Evolutionary conservation across 2,888 invertebrate genomes (phyloP), one percentile per base, ranked within the genome.

Genomic region (Macrostomum cliftonense): DNA sequence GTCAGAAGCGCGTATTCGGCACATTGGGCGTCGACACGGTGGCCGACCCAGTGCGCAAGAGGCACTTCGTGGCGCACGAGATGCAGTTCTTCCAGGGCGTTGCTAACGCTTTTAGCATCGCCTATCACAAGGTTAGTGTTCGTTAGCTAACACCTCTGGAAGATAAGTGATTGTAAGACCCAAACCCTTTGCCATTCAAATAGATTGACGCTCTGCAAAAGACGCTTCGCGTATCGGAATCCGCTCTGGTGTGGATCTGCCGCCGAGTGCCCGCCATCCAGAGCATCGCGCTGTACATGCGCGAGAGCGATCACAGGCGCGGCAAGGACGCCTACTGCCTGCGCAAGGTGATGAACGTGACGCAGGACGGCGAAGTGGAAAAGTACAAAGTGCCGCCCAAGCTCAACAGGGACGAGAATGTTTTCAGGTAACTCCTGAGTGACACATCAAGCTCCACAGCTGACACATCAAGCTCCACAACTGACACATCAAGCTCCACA

Each of bases 41-140:
- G 43, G 58, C 56, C 42, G 65, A 67, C 51, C 58, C 61, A 28
- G 62, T 63, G 47, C 57, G 59, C 36, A 63, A 64, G 17, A 47
- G 19, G 50, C 59, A 65, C 43, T 68, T 68, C 55, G 61, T 63
- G 50, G 65, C 64, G 2, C 68, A 68, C 51, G 67, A 69, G 54
- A 64, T 69, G 9, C 65, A 66, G 55, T 69, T 63, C 57, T 68
- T 62, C 59, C 54, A 68, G 67, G 68, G 68, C 40, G 59, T 68
- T n/a, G 62, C 67, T 14, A 65, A 65, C 48, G 56, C 64, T 1
- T 67, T 68, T 57, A 67, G 67, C 54, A 63, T 66, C 45, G 63
- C 68, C 12, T 68, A 66, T 54, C 67, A 68, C 52, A 28, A 28
- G 28, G 28, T 28, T 28, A n/a, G n/a, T n/a, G n/a, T n/a, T n/a